Evolutionary conservation across 2,113 vertebrate species (phyloP), one percentile per base, ranked within the genome.

Genomic region (Pluvianellus socialis): DNA sequence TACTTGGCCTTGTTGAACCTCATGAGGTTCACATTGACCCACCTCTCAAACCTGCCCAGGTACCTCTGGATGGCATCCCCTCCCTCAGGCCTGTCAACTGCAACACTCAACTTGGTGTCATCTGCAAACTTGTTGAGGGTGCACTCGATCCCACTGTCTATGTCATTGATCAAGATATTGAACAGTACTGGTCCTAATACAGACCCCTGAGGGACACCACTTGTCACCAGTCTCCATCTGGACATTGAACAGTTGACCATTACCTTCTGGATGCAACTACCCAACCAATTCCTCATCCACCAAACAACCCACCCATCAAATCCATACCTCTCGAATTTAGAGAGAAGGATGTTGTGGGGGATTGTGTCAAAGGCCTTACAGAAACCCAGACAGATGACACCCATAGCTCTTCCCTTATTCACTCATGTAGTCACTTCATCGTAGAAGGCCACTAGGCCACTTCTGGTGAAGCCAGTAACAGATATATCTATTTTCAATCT

Each of bases 151-250:
- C 6, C 38, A 24, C 15, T 42, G 5, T 33, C 33, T 6, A 4
- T n/a, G 26, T 12, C 17, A 24, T 3, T 55, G 44, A 59, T 50
- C 10, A 86, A 20, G 35, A 24, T 6, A 56, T 22, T n/a, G 14
- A 82, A 47, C 6, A 52, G 9, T 21, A n/a, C 32, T n/a, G 5
- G 24, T 45, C 15, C 8, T 14, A 52, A 1, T 15, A 12, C 0
- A 1, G 32, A 16, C 6, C 7, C 22, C 19, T n/a, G 8, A 28
- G 12, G 30, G 23, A 19, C 38, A 67, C 7, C 49, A 32, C 7
- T 50, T 1, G 0, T n/a, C 1, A 0, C n/a, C 14, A 22, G n/a
- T 27, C 26, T 73, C 42, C 30, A 6, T 45, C 35, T 27, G 6
- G 3, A 4, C 12, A 19, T 32, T 53, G 42, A 63, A 27, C 4